Base-by-base conservation (phyloP, 2,888 invertebrate species). In the Poecilus cupreus region DNA sequence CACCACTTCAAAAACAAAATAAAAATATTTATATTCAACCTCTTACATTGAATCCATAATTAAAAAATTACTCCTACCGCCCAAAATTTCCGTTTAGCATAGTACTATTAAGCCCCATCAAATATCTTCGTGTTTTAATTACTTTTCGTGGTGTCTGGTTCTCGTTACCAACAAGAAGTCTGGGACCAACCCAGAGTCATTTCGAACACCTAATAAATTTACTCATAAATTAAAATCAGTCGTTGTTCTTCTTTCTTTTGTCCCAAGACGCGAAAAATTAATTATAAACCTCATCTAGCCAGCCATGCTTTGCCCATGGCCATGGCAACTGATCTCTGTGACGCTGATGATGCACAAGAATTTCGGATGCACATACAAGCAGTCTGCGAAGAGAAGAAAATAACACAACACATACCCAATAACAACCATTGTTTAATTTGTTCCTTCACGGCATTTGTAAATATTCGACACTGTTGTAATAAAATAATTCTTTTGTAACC, bases 231-330 rank as follows among this genome's bases (percentile, higher is more conserved):
- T 78, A 78, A 78, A 78, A 78, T 43, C 16, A 37, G 43, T 8
- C 64, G 24, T 60, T 46, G 46, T 43, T 43, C 39, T 78, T 57
- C 18, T 76, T 64, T 75, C 24, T 75, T 24, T 24, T 78, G 64
- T 78, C 24, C 13, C 13, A 20, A 49, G 74, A 74, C 74, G 78
- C 46, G 64, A 78, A 64, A 77, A 78, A 78, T 78, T 78, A 78
- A 78, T 78, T 78, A 78, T 78, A 78, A 78, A 78, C 16, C 78
- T 78, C 64, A 78, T 78, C 64, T 78, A 78, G 60, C 46, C 78
- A 24, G 26, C 32, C 39, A 20, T 16, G 46, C 22, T 32, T 13
- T 24, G 75, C 24, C 75, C 51, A 51, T 22, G 60, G 60, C 46
- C 39, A 78, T 75, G 24, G 57, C 24, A 4, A 72, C 13, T 22